phyloP scores from a whole-genome alignment of 2,797 vertebrate species.

The Coranthus polyacanthus region DNA sequence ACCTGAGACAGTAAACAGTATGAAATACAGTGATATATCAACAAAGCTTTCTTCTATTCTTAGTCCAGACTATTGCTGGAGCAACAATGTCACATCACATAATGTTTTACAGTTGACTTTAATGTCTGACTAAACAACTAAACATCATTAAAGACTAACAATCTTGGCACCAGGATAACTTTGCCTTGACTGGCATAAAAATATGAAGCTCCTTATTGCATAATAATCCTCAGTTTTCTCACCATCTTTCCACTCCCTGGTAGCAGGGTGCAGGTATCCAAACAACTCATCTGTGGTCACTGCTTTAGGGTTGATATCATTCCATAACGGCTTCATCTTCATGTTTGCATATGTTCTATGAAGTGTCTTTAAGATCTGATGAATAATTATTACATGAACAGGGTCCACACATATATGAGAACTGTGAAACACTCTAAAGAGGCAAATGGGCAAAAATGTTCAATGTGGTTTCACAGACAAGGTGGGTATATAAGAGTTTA shows the following conservation, averaged over 20 bases:
- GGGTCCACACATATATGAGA: not conserved
- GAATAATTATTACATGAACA: slow-evolving; percentile 10
- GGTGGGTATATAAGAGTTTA: slow-evolving; percentile 37
- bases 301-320: slow-evolving; percentile 86
- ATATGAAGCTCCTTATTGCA: slow-evolving; percentile 22
- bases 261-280: slow-evolving; percentile 85
- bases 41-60: not conserved
- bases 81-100: not conserved
- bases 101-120: not conserved
- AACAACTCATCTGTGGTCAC: slow-evolving; percentile 86
- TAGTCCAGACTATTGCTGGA: not conserved
- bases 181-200: slow-evolving; percentile 12
- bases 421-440: not conserved
- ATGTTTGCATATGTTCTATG: slow-evolving; percentile 82
- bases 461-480: not conserved
- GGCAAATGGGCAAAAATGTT: not conserved
- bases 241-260: slow-evolving; percentile 89
- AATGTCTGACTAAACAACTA: not conserved
- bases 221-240: slow-evolving; percentile 29
- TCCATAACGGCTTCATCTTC: slow-evolving; percentile 85
- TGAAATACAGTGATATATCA: not conserved
- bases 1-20: slow-evolving; percentile 56
- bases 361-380: slow-evolving; percentile 85
- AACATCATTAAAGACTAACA: slow-evolving; percentile 35
- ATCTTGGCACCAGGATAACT: slow-evolving; percentile 24